A percentile compares a stretch with the other conserved stretches of the same genome.
These are phyloP conservation scores for Eudasyphora cyanicolor DNA, from an alignment of 2,888 invertebrate species.

Conservation along the genomic window DNA sequence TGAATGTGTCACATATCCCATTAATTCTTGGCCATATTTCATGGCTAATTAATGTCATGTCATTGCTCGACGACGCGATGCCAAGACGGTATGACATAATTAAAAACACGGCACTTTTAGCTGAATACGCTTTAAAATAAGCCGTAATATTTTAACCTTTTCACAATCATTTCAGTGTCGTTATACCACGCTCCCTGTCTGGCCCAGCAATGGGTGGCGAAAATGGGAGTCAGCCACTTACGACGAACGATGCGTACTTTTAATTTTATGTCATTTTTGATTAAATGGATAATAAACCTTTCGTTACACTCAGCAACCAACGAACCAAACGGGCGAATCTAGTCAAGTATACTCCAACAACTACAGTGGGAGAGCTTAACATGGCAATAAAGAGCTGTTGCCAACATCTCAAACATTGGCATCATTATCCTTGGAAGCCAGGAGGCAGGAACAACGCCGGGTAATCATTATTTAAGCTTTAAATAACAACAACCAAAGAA, in stretches of 20 bases:
- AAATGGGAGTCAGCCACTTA: constrained; percentile 28
- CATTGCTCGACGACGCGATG: neutral
- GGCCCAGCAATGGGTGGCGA: neutral
- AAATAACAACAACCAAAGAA: constrained; percentile 33
- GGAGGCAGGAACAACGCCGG: neutral
- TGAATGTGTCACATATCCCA: neutral
- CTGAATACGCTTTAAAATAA: constrained; percentile 12
- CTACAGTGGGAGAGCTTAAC: neutral
- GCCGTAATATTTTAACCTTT: constrained; percentile 16
- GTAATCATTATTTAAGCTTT: constrained; percentile 36
- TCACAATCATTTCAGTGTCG: neutral
- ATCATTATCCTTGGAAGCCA: neutral
- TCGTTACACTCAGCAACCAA: constrained; percentile 18
- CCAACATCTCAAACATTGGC: constrained; percentile 17
- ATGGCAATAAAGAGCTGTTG: neutral
- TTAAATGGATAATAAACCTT: constrained; percentile 58
- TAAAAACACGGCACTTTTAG: neutral
- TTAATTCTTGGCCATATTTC: constrained; percentile 6
- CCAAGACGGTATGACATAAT: neutral
- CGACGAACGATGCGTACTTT: constrained; percentile 27
- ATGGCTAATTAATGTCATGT: constrained; percentile 28
- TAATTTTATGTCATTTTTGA: constrained; percentile 52
- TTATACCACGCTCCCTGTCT: neutral
- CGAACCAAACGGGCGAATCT: no score
- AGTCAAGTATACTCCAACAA: neutral